phyloP scores from a whole-genome alignment of 1,140 invertebrate species.

The Bombus fervidus region DNA sequence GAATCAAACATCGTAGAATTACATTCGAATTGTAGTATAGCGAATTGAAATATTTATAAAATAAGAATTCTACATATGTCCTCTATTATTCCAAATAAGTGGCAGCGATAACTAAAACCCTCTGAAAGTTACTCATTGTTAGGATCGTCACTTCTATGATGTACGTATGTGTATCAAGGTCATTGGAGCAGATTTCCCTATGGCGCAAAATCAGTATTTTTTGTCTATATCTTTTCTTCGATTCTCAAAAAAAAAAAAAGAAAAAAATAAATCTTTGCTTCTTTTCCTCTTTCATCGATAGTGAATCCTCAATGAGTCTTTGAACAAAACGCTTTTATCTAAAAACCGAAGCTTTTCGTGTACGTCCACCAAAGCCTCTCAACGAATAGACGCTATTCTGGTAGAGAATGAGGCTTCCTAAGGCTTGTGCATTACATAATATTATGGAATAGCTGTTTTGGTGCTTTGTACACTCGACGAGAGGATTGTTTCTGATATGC shows the following conservation, averaged over 20 bases:
- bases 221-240: background rate
- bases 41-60: too few species aligned
- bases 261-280: background rate
- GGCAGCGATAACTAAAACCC: too few species aligned
- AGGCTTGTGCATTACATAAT: background rate
- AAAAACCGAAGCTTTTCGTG: slow-evolving; percentile 18
- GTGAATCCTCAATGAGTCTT: slow-evolving; percentile 7
- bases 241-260: background rate
- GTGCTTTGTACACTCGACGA: background rate
- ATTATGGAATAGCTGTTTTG: background rate
- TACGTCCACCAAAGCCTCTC: slow-evolving; percentile 43
- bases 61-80: too few species aligned
- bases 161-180: too few species aligned
- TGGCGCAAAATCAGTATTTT: too few species aligned
- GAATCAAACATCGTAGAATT: background rate
- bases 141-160: too few species aligned
- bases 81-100: too few species aligned
- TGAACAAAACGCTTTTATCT: background rate
- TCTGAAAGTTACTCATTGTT: too few species aligned
- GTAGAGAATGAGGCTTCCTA: background rate
- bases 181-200: too few species aligned
- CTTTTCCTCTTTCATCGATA: slow-evolving; percentile 1
- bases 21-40: background rate
- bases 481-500: background rate
- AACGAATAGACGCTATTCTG: slow-evolving; percentile 4